Evolutionary conservation across 2,113 vertebrate genomes (phyloP), one percentile per base, ranked within the genome.

Genomic region (Haliaeetus leucogaster): DNA sequence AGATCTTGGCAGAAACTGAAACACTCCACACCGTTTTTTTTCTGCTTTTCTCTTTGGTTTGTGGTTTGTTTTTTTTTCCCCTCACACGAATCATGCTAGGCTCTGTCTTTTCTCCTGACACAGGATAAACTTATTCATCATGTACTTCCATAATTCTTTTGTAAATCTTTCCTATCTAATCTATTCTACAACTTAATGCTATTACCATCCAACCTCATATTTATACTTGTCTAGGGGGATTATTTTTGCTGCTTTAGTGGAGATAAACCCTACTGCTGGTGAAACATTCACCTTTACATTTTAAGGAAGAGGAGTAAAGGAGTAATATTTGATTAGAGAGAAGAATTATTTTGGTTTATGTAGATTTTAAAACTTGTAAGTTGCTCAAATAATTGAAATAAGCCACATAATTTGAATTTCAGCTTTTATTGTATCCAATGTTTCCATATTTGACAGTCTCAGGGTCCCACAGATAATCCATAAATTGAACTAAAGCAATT

Each of bases 11-110:
- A 74, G 22, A 18, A 18, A 10, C 21, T 65, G 29, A 85, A 58
- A 70, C 29, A 13, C 6, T 14, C 7, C 15, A 27, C 3, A 63
- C 7, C 5, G n/a, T 43, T 52, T 52, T 48, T 25, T 50, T 42
- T 17, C 16, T 56, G 20, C 5, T 82, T 68, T 82, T 32, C 11
- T 36, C 7, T 36, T 63, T 50, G 7, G 6, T 58, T 42, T 42
- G 6, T 40, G 40, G 47, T 53, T 30, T 6, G 6, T 10, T 25
- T 43, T 10, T 45, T 13, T 0, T 47, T 21, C 11, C 3, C 6
- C 20, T 4, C 7, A 2, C 2, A 0, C 13, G 36, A 72, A 58
- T 78, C 23, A 15, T 8, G 2, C 3, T n/a, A 30, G 10, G 18
- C 6, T 53, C 19, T 59, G 8, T 61, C 36, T 56, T 68, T 32